Evolutionary conservation across 2,113 vertebrate species (phyloP).

Genomic region (Paramormyrops kingsleyae): DNA sequence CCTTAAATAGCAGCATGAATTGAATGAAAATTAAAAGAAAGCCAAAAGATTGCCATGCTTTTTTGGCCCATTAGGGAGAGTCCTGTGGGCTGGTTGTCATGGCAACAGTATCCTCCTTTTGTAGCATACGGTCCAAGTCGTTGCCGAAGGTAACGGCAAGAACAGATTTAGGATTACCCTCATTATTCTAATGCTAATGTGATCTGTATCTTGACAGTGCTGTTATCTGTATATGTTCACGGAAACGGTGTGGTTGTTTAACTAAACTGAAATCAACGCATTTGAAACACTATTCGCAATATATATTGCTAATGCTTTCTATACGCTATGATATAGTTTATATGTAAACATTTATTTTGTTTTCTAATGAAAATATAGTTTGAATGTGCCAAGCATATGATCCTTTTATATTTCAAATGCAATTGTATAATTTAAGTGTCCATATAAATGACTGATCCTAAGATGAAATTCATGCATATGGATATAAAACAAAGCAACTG

Average conservation of each 20-base stretch:
- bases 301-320: background rate
- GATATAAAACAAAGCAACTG: background rate
- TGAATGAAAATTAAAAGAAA: conserved; percentile 10
- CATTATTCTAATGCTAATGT: conserved; percentile 18
- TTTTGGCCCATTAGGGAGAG: conserved; percentile 20
- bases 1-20: conserved; percentile 10
- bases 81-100: conserved; percentile 15
- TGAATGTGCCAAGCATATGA: background rate
- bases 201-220: conserved; percentile 17
- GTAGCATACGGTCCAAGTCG: background rate
- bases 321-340: background rate
- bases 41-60: background rate
- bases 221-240: conserved; percentile 19
- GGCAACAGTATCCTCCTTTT: conserved; percentile 7
- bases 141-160: background rate
- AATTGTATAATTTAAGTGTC: background rate
- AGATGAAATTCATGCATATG: background rate
- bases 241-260: conserved; percentile 25
- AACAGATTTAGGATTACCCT: conserved; percentile 24
- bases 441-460: background rate
- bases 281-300: background rate
- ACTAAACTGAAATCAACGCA: conserved; percentile 21
- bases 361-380: background rate
- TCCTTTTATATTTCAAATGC: background rate
- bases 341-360: background rate